Percentiles rank a stretch among this genome's conserved stretches.
Evolutionary conservation across 1,140 invertebrate species (phyloP).

Genomic region (Cotesia vestalis): DNA sequence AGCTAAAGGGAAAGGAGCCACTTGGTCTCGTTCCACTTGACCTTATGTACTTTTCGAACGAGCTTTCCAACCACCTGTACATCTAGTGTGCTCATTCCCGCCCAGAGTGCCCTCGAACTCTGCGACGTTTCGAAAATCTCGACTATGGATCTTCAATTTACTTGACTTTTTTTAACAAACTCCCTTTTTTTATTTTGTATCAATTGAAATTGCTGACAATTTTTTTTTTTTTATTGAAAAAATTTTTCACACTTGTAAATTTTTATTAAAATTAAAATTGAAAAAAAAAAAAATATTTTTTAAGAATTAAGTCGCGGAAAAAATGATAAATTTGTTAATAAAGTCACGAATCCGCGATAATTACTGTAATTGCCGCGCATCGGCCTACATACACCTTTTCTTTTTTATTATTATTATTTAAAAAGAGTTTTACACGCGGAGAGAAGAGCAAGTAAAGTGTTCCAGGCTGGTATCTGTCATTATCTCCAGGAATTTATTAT

Average conservation of each 20-base stretch:
- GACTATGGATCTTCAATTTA: too few species aligned
- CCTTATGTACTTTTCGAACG: slow-evolving; percentile 14
- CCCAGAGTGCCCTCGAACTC: too few species aligned
- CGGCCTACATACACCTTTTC: slow-evolving; percentile 9
- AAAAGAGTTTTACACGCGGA: too few species aligned
- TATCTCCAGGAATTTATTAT: too few species aligned
- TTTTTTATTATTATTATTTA: not conserved
- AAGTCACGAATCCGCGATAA: slow-evolving; percentile 17
- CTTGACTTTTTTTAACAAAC: too few species aligned
- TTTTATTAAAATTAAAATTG: not conserved
- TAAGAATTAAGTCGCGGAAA: not conserved
- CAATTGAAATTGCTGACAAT: not conserved
- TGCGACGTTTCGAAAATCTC: too few species aligned
- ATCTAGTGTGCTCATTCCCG: not conserved
- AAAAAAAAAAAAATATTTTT: not conserved
- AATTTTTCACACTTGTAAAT: too few species aligned
- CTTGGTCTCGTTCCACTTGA: slow-evolving; percentile 1
- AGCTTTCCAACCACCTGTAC: slow-evolving; percentile 6
- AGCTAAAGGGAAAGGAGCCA: slow-evolving; percentile 1
- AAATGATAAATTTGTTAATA: not conserved
- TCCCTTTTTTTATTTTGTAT: too few species aligned
- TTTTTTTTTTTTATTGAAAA: too few species aligned
- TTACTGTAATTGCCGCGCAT: slow-evolving; percentile 14
- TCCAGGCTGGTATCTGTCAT: not conserved
- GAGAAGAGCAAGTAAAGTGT: not conserved